Evolutionary conservation across 2,797 vertebrate species (phyloP).

Genomic region (Enteromius unitaeniatus): DNA sequence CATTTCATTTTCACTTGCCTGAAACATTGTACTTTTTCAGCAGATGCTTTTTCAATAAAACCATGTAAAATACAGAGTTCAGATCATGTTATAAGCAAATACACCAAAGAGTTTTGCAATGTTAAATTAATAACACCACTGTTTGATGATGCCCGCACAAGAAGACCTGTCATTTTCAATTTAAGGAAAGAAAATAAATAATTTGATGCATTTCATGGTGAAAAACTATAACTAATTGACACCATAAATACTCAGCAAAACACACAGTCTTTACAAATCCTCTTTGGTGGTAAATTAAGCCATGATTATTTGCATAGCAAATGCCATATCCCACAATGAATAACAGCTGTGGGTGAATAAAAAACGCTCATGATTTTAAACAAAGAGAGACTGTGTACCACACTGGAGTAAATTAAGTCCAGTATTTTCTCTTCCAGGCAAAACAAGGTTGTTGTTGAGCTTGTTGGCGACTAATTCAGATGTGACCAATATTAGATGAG

Average conservation of each 20-base stretch:
- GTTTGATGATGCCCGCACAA: not conserved
- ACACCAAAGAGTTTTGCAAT: not conserved
- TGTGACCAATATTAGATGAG: constrained; percentile 8
- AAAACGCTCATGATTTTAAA: constrained; percentile 8
- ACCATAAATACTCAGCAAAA: not conserved
- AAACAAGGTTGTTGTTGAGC: not conserved
- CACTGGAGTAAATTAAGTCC: constrained; percentile 15
- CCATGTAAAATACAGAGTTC: not conserved
- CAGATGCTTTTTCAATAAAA: not conserved
- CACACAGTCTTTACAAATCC: not conserved
- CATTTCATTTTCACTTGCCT: not conserved
- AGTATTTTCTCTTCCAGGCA: constrained; percentile 5
- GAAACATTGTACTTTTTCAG: not conserved
- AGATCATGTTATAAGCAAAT: not conserved
- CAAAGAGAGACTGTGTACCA: constrained; percentile 27
- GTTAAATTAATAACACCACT: not conserved
- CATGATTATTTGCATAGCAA: constrained; percentile 28
- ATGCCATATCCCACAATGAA: not conserved
- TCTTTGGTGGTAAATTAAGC: constrained; percentile 5
- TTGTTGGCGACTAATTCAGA: constrained; percentile 2
- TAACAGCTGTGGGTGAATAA: constrained; percentile 20
- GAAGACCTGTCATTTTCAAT: not conserved
- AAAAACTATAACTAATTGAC: not conserved
- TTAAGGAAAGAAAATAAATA: not conserved
- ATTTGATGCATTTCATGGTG: not conserved